Conservation (phyloP, 2,888 invertebrate species). For the Holacanthella duospinosa region DNA sequence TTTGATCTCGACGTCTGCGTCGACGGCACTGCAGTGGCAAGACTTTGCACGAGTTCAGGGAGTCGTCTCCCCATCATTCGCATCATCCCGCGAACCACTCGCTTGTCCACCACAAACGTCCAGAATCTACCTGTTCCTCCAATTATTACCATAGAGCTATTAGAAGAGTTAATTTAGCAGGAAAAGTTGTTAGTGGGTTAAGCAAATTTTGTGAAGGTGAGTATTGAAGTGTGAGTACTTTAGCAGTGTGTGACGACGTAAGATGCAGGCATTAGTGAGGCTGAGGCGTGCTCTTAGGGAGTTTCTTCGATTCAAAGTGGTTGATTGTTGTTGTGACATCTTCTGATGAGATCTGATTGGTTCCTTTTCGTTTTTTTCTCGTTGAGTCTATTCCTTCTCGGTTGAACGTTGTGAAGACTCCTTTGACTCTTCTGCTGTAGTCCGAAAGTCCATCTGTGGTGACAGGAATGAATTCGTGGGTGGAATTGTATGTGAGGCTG, state of each 20-base stretch:
- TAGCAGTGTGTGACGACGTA: neutral
- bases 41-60: neutral
- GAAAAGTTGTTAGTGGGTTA: neutral
- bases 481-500: neutral
- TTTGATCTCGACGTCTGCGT: neutral
- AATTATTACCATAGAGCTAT: neutral
- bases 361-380: neutral
- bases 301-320: neutral
- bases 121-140: constrained; percentile 2
- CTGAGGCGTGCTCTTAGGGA: neutral
- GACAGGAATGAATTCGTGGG: neutral
- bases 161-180: neutral
- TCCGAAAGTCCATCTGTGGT: neutral
- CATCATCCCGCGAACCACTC: constrained; percentile 1
- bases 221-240: neutral
- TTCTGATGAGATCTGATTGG: neutral
- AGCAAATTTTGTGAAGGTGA: neutral
- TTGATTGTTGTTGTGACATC: neutral
- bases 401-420: neutral
- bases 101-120: constrained; percentile 1
- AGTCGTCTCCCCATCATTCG: neutral
- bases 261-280: neutral
- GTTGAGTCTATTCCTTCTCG: neutral
- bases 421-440: neutral
- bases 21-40: neutral